Base-by-base conservation (phyloP, 1,140 invertebrate species). In the Drosophila lowei region DNA sequence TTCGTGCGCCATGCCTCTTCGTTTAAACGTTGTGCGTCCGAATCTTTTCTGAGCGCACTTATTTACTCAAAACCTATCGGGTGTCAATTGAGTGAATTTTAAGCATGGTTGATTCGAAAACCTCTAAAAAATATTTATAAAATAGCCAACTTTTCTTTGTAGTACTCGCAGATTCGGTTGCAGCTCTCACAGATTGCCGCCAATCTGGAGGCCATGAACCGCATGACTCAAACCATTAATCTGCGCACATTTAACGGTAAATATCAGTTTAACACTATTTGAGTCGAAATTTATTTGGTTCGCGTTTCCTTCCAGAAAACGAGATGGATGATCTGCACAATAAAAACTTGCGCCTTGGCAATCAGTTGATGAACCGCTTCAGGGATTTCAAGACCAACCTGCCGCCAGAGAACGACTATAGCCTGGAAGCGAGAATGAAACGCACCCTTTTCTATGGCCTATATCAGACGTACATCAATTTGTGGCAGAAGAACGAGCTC, bases 401-500 rank as follows among this genome's bases (percentile, higher is more conserved):
- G 21, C 90, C 90, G 42, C 43, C 71, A 6, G 88, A 91, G 11
- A 85, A 85, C 13, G 90, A 91, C 43, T 90, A 84, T 52, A 81
- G 68, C n/a, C 44, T 91, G 52, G 89, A 91, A 71, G 84, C 90
- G 11, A 74, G 90, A 25, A 91, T 91, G 76, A 91, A 81, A 23
- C 79, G 90, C 13, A 90, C 88, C 1, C 57, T 91, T 0, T 91
- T 91, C 48, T 91, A 91, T 53, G 90, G 89, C 1, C 79, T 91
- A 1, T 79, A 90, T n/a, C 88, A 91, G 57, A 81, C 79, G 9
- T 91, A 81, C 9, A 80, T 91, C 6, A 81, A 88, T 72, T 75
- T 91, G 3, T 91, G 90, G 90, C 85, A 77, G n/a, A 79, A 72
- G 48, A 91, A 91, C 49, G 90, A 91, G 41, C 23, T 70, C n/a